Base-by-base conservation (phyloP, 2,113 vertebrate genomes). In the Oostethus manadensis region DNA sequence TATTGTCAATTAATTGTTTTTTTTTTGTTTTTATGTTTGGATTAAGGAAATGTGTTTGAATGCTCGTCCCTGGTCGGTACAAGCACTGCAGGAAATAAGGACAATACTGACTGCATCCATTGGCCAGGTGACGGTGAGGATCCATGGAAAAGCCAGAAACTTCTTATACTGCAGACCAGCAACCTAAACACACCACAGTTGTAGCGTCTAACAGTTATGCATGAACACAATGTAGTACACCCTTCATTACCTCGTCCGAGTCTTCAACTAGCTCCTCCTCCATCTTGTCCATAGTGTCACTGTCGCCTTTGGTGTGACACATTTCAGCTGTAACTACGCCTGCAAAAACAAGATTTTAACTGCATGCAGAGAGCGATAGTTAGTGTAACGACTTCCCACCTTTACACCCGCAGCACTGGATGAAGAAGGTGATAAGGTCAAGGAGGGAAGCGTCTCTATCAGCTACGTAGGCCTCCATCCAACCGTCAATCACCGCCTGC, bases 381-480 rank as follows among this genome's bases (percentile, higher is more conserved):
- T 7, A 14, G 51, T 38, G 29, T 14, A 43, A 35, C 16, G n/a
- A 18, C 13, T 3, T 5, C 60, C 86, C 74, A 81, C 94, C 94
- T 93, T 92, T 93, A 79, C 93, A 95, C 46, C 94, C 94, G 21
- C 88, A 94, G 80, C 94, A 94, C 77, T 96, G 93, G 74, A 96
- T 94, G 83, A 94, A 97, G 85, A 96, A 97, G 83, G 90, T 93
- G 86, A 95, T 93, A 76, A 97, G 92, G 72, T 95, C 93, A 20
- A 97, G 88, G 64, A 97, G 89, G 20, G 93, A 90, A 26, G 91
- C 82, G 78, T 95, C 92, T 79, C 92, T 87, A 84, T 95, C 91
- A 33, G 75, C 74, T 51, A 82, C 79, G 57, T 96, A 97, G 8
- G 91, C 90, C 77, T 93, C 90, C 47, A 94, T 86, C 94, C 94